Base-by-base conservation (phyloP, 2,797 vertebrate genomes). In the Forpus xanthops region DNA sequence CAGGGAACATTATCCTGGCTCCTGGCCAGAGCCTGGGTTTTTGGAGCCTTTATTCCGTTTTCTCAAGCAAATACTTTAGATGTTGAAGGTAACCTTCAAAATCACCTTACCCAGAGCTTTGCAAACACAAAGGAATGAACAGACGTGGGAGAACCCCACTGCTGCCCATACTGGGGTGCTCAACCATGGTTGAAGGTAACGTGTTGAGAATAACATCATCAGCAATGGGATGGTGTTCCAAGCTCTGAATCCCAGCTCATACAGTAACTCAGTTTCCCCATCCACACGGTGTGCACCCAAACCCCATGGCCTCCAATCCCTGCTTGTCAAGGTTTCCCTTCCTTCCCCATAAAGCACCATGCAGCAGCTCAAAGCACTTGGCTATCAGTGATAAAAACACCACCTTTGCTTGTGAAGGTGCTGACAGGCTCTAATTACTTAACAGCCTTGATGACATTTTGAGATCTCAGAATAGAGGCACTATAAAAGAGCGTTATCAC, bases 51-150 rank as follows among this genome's bases (percentile, higher is more conserved):
- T 92, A 33, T 68, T 85, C 67, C 13, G 78, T 96, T 95, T 96
- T 95, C 92, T 88, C 87, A 83, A 75, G 60, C 42, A n/a, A 30
- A 8, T 45, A 72, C 87, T 94, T 94, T 78, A 58, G 89, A 79
- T 83, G 89, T 90, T 93, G 78, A 94, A 96, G 47, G 35, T 72
- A 94, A 92, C 84, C 90, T 97, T 89, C 95, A 94, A 70, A 89
- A 85, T 19, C 55, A 71, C 81, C 90, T 96, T 14, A 4, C 31
- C 42, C 16, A 93, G 84, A 89, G 58, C 60, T 96, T 8, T 87
- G 91, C 65, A 88, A 65, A 47, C 28, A 9, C 52, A 81, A 60
- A 86, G 28, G 61, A 94, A 82, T 6, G 47, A 90, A 44, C 13
- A 41, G 42, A 13, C 18, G 15, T 13, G 47, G 31, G 30, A 18